A percentile compares a stretch with the other conserved stretches of the same genome.
These are phyloP conservation scores for Pygmarrhopalites habei DNA, from an alignment of 1,140 invertebrate species.

Conservation along the genomic window DNA sequence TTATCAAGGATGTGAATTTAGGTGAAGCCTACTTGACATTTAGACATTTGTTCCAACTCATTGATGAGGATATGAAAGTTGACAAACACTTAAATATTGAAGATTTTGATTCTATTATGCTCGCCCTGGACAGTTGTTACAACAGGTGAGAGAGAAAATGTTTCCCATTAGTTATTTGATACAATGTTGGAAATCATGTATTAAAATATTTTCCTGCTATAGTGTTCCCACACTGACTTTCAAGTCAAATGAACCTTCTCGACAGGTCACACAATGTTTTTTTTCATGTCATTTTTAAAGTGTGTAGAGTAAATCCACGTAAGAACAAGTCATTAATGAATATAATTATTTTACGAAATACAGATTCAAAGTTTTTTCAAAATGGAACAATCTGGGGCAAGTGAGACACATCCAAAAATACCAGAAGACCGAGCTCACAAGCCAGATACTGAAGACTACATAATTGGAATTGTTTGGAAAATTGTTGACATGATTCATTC, in stretches of 20 bases:
- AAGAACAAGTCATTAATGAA: too few species aligned
- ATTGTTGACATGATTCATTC: background rate
- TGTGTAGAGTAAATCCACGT: background rate
- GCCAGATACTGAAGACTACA: background rate
- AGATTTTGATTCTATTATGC: background rate
- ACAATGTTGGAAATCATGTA: background rate
- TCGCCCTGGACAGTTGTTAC: background rate
- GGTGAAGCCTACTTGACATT: conserved; percentile 4
- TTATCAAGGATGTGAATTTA: background rate
- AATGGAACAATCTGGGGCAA: background rate
- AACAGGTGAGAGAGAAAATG: background rate
- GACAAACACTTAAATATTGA: conserved; percentile 1
- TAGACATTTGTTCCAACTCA: background rate
- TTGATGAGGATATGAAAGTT: background rate
- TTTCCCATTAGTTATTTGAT: background rate
- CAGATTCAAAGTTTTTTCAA: background rate
- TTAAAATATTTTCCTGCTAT: background rate
- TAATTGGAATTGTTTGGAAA: conserved; percentile 6
- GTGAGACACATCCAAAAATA: background rate
- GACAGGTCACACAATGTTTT: background rate
- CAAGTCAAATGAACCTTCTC: background rate
- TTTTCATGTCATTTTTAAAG: background rate
- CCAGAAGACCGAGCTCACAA: background rate
- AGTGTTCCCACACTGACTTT: background rate
- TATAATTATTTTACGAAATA: too few species aligned